Percentiles rank a stretch among this genome's conserved stretches.
Evolutionary conservation across 1,140 invertebrate species (phyloP).

Genomic region (Drosophila orosa): DNA sequence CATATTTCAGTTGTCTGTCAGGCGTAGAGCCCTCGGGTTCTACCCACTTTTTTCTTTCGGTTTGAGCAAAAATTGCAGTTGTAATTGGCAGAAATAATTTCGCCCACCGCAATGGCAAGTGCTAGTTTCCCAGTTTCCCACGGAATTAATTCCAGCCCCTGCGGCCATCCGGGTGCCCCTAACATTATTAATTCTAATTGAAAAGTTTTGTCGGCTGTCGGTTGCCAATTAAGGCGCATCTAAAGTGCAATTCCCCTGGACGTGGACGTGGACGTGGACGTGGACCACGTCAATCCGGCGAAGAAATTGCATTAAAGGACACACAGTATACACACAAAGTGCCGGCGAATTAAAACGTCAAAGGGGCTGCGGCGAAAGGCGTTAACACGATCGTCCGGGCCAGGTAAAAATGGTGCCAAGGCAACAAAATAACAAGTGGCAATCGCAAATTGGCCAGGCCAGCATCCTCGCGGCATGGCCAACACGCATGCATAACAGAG

Average conservation of each 20-base stretch:
- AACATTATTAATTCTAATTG: conserved; percentile 75
- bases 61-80: conserved; percentile 61
- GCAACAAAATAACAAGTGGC: conserved; percentile 34
- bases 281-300: conserved; percentile 21
- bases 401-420: conserved; percentile 52
- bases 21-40: conserved; percentile 1
- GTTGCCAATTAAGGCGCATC: conserved; percentile 58
- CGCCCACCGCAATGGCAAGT: conserved; percentile 23
- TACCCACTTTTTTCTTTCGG: not conserved
- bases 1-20: conserved; percentile 59
- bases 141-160: conserved; percentile 17
- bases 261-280: conserved; percentile 3
- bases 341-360: conserved; percentile 48
- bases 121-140: conserved; percentile 29
- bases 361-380: conserved; percentile 21
- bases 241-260: conserved; percentile 30
- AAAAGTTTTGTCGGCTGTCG: conserved; percentile 65
- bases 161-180: conserved; percentile 22
- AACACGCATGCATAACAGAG: conserved; percentile 56
- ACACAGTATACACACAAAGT: conserved; percentile 14
- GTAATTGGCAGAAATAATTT: conserved; percentile 73
- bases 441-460: conserved; percentile 45
- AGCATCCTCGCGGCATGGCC: conserved; percentile 27
- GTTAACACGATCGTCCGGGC: conserved; percentile 25
- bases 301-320: conserved; percentile 59